Conservation (phyloP, 2,888 invertebrate genomes). For the Ypsolopha sequella region DNA sequence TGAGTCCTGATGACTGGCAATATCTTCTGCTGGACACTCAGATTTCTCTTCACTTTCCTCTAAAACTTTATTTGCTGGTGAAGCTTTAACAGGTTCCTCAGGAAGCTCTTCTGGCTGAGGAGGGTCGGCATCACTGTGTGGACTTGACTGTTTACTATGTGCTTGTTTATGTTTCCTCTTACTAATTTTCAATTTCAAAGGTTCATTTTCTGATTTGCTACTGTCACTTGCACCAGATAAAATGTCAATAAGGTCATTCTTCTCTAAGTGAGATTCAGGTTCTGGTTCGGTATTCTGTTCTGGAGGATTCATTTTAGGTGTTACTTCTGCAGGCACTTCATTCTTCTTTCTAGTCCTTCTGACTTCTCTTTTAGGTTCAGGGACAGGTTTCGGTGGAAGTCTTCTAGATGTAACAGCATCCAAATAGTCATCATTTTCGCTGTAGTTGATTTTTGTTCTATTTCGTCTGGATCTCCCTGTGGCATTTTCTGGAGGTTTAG, state of each 20-base stretch:
- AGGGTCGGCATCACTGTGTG: slow-evolving; percentile 22
- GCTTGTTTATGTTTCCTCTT: slow-evolving; percentile 44
- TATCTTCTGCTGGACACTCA: slow-evolving; percentile 6
- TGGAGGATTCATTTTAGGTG: slow-evolving; percentile 18
- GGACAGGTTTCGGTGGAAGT: slow-evolving; percentile 40
- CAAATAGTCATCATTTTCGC: slow-evolving; percentile 69
- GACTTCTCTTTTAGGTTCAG: slow-evolving; percentile 53
- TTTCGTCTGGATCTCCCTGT: slow-evolving; percentile 55
- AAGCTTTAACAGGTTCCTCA: slow-evolving; percentile 13
- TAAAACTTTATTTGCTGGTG: slow-evolving; percentile 6
- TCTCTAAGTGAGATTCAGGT: slow-evolving; percentile 32
- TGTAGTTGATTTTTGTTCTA: slow-evolving; percentile 64
- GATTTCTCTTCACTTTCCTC: slow-evolving; percentile 12
- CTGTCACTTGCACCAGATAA: slow-evolving; percentile 36
- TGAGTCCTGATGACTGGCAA: slow-evolving; percentile 6
- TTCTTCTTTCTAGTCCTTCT: slow-evolving; percentile 48
- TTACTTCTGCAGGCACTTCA: slow-evolving; percentile 27
- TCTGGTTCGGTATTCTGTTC: slow-evolving; percentile 32
- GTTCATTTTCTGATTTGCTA: slow-evolving; percentile 24
- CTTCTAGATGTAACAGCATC: slow-evolving; percentile 50
- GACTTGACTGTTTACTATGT: slow-evolving; percentile 34
- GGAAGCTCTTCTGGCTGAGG: slow-evolving; percentile 6
- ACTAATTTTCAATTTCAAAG: slow-evolving; percentile 28
- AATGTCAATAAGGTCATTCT: slow-evolving; percentile 45
- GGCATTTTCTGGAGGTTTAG: slow-evolving; percentile 48